phyloP scores from a whole-genome alignment of 2,113 vertebrate genomes.

The Sinocyclocheilus anophthalmus region DNA sequence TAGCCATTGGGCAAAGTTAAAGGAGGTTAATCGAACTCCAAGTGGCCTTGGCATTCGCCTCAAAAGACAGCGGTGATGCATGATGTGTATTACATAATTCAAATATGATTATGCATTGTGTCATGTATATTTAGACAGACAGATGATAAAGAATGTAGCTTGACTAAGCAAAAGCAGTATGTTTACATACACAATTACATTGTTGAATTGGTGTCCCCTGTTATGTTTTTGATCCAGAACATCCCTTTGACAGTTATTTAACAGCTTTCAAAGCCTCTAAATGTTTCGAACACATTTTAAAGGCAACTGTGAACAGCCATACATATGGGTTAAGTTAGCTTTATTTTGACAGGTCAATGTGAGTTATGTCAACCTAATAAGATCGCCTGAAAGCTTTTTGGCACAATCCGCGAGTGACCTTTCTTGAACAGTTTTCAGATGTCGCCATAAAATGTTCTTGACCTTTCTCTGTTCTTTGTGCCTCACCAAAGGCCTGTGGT shows the following conservation, averaged over 20 bases:
- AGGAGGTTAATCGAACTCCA: neutral
- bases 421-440: slow-evolving; percentile 36
- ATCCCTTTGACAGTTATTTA: slow-evolving; percentile 13
- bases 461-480: slow-evolving; percentile 53
- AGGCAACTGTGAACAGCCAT: neutral
- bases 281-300: slow-evolving; percentile 41
- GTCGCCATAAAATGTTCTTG: slow-evolving; percentile 46
- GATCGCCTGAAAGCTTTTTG: slow-evolving; percentile 25
- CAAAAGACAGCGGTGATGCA: neutral
- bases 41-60: too few species aligned
- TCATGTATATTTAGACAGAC: neutral
- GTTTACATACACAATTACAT: neutral
- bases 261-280: slow-evolving; percentile 10
- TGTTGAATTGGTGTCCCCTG: neutral
- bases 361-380: slow-evolving; percentile 39
- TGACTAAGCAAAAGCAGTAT: neutral
- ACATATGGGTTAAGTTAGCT: slow-evolving; percentile 10
- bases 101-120: neutral
- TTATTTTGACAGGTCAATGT: slow-evolving; percentile 33
- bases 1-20: slow-evolving; percentile 6
- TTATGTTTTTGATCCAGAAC: neutral
- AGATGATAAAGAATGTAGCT: neutral
- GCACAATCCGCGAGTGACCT: slow-evolving; percentile 34
- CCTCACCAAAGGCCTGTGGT: slow-evolving; percentile 37
- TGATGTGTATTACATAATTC: neutral